phyloP scores from a whole-genome alignment of 2,888 invertebrate genomes.

The Dasysyrphus tricinctus region DNA sequence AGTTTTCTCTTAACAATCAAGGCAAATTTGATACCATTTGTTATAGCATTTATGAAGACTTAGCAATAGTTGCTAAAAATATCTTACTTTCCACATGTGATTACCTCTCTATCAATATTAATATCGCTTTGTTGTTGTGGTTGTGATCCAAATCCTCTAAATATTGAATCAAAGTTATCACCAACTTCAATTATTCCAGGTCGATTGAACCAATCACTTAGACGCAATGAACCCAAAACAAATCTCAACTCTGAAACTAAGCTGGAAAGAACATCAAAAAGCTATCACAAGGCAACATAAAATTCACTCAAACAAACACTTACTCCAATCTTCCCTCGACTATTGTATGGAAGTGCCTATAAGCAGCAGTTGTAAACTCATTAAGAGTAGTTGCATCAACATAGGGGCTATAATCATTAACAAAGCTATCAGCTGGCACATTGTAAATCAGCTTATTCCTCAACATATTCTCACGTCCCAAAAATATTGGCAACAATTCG shows the following conservation, averaged over 20 bases:
- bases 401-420: conserved; percentile 84
- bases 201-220: conserved; percentile 85
- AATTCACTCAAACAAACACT: conserved; percentile 75
- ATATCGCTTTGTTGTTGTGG: conserved; percentile 90
- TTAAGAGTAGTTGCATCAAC: conserved; percentile 86
- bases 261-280: conserved; percentile 78
- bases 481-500: conserved; percentile 85
- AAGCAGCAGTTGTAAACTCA: conserved; percentile 87
- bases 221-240: conserved; percentile 82
- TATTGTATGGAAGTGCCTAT: conserved; percentile 87
- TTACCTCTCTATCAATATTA: conserved; percentile 85
- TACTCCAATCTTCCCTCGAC: conserved; percentile 84
- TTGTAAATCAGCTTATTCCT: conserved; percentile 82
- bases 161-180: conserved; percentile 88
- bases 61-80: too few species aligned
- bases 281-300: too few species aligned
- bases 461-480: conserved; percentile 83
- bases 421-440: conserved; percentile 79
- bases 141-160: conserved; percentile 90
- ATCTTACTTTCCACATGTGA: too few species aligned
- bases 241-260: conserved; percentile 83
- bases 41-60: too few species aligned
- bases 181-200: conserved; percentile 85
- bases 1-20: too few species aligned
- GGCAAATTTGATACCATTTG: too few species aligned